Evolutionary conservation across 1,140 invertebrate genomes (phyloP), one percentile per base, ranked within the genome.

Genomic region (Chrysoperla carnea): DNA sequence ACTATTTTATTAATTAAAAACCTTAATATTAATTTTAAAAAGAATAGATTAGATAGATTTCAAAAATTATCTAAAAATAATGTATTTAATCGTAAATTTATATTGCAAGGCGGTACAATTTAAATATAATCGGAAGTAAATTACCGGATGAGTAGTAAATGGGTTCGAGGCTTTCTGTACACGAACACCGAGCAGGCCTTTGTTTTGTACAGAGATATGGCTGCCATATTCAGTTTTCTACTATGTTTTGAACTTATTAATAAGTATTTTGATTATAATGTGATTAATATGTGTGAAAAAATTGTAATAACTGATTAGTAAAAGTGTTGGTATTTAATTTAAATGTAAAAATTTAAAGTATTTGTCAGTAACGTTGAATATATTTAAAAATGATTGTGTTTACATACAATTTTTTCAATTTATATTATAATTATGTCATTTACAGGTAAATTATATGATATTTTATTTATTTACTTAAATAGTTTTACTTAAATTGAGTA

Each of bases 141-240:
- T 33, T 11, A 11, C 6, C 15, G 29, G n/a, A 23, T 23, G 28
- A 41, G 29, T 29, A 14, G 29, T 6, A 6, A 6, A 8, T 29
- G 40, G 23, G 40, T 29, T 41, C 40, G 40, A 41, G 40, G 29
- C 29, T 41, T 31, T 41, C 40, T 41, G 40, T 41, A n/a, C 23
- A 28, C n/a, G 40, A 41, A 11, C 23, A n/a, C 17, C 23, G 28
- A 41, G 40, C 29, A 23, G 23, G 40, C 40, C 40, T 41, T 41
- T 41, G 40, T 41, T 41, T 31, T 41, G 40, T 41, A 41, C 9
- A 41, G 29, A 31, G 13, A 23, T 39, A 41, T 41, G 40, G 40
- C 40, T 28, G 40, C 40, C 40, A 41, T 41, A 41, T 41, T 41
- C 29, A 28, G 40, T 41, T 41, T 41, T 29, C 27, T 31, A 12